These are phyloP conservation scores for Drosophila mayaguana DNA, from an alignment of 2,888 invertebrate species.

Conservation along the genomic window DNA sequence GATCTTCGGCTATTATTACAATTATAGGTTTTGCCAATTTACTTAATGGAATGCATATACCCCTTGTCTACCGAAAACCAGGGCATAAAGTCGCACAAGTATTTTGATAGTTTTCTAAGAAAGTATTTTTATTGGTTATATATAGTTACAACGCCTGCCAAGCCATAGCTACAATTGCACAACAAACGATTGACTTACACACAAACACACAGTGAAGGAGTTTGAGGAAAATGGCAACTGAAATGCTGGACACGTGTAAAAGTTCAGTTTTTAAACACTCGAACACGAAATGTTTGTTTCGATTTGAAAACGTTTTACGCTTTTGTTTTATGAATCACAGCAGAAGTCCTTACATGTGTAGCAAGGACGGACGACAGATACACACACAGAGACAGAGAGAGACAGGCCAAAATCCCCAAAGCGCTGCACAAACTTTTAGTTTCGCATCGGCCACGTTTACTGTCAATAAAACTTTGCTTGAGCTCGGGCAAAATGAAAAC, in stretches of 20 bases:
- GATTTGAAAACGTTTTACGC: slow-evolving; percentile 55
- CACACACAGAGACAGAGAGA: not conserved
- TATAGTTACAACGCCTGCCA: slow-evolving; percentile 14
- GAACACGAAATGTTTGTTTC: slow-evolving; percentile 66
- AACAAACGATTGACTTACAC: slow-evolving; percentile 7
- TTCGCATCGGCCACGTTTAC: slow-evolving; percentile 73
- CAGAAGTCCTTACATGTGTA: slow-evolving; percentile 40
- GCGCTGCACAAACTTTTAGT: slow-evolving; percentile 63
- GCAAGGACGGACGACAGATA: not conserved
- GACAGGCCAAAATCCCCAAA: slow-evolving; percentile 48
- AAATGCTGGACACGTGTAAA: slow-evolving; percentile 75
- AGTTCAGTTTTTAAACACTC: slow-evolving; percentile 75
- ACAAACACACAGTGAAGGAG: slow-evolving; percentile 1
- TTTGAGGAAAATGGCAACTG: slow-evolving; percentile 43
- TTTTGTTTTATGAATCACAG: slow-evolving; percentile 70
- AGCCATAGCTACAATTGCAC: slow-evolving; percentile 7
- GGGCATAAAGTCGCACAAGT: slow-evolving; percentile 39
- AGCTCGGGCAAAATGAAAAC: slow-evolving; percentile 64
- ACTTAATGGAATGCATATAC: not conserved
- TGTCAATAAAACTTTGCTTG: slow-evolving; percentile 75
- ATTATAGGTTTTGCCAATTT: too few relatives aligned
- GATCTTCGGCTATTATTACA: too few relatives aligned
- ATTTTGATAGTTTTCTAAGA: slow-evolving; percentile 60
- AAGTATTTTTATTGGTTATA: slow-evolving; percentile 54
- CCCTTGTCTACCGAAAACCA: accelerated